These are phyloP conservation scores for Gadopsis bispinosus DNA, from an alignment of 2,797 vertebrate species.

Conservation along the genomic window DNA sequence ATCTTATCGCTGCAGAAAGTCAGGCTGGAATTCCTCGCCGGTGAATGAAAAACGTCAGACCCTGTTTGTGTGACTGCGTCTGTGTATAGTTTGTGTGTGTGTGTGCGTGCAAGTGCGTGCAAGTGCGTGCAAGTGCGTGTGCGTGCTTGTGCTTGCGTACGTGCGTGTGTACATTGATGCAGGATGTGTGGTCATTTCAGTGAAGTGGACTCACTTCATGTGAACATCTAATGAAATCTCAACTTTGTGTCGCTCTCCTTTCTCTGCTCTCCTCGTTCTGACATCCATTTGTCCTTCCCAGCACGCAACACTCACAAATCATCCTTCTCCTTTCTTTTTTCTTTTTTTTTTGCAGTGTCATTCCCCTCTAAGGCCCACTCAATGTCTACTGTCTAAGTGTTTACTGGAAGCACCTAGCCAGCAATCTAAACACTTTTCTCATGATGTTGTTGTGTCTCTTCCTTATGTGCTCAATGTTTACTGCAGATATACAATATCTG, in stretches of 20 bases:
- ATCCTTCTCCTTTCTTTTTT: constrained; percentile 29
- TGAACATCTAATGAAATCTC: constrained; percentile 56
- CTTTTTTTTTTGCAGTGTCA: constrained; percentile 53
- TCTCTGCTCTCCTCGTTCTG: constrained; percentile 44
- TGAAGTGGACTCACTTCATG: constrained; percentile 45
- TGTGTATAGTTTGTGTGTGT: constrained; percentile 55
- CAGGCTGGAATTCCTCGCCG: constrained; percentile 74
- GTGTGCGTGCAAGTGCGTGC: constrained; percentile 30
- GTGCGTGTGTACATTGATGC: constrained; percentile 24
- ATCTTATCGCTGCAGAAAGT: constrained; percentile 81
- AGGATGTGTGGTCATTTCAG: constrained; percentile 42
- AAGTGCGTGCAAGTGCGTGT: constrained; percentile 26
- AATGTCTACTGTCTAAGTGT: constrained; percentile 34
- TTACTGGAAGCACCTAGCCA: constrained; percentile 32
- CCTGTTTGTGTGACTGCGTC: constrained; percentile 62
- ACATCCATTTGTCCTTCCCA: constrained; percentile 70
- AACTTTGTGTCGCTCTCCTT: constrained; percentile 27
- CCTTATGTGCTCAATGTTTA: background rate
- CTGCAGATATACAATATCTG: constrained; percentile 21
- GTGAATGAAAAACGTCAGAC: constrained; percentile 68
- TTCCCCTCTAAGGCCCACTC: constrained; percentile 43
- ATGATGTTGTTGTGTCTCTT: constrained; percentile 6
- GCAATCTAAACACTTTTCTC: constrained; percentile 27
- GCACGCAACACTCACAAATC: constrained; percentile 68
- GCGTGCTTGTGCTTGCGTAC: background rate